Percentiles rank a stretch among this genome's conserved stretches.
Evolutionary conservation across 2,113 vertebrate genomes (phyloP).

Genomic region (Ceyx melanurus): DNA sequence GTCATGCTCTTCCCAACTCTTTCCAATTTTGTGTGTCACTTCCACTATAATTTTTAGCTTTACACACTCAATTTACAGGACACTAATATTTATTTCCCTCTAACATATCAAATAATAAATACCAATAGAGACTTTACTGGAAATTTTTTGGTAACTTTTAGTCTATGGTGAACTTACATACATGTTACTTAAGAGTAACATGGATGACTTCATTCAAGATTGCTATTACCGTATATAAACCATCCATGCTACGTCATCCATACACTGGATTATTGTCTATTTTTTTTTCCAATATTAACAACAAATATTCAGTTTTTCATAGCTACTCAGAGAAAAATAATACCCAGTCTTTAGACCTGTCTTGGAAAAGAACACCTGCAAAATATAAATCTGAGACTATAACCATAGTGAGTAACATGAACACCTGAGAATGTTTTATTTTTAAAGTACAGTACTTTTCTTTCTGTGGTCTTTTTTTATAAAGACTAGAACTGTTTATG

Average conservation of each 20-base stretch:
- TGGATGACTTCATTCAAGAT: constrained; percentile 17
- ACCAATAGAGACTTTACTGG: neutral
- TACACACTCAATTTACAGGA: neutral
- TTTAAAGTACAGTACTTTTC: neutral
- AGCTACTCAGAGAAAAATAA: neutral
- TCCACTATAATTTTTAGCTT: neutral
- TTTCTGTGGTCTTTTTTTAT: neutral
- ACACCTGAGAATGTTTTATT: neutral
- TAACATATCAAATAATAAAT: neutral
- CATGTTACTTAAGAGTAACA: constrained; percentile 1
- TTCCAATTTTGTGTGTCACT: neutral
- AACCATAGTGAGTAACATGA: neutral
- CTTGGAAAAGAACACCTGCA: constrained; percentile 14
- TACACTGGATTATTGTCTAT: neutral
- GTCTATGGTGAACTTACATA: neutral
- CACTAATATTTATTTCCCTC: neutral
- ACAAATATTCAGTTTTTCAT: neutral
- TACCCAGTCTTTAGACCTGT: neutral
- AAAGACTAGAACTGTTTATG: neutral
- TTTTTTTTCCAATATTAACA: neutral
- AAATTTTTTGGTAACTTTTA: neutral
- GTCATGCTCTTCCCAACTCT: neutral
- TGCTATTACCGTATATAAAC: constrained; percentile 12
- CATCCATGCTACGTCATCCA: neutral
- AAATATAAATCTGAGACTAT: constrained; percentile 8